phyloP scores from a whole-genome alignment of 1,140 invertebrate species.

The Anadara kagoshimensis region DNA sequence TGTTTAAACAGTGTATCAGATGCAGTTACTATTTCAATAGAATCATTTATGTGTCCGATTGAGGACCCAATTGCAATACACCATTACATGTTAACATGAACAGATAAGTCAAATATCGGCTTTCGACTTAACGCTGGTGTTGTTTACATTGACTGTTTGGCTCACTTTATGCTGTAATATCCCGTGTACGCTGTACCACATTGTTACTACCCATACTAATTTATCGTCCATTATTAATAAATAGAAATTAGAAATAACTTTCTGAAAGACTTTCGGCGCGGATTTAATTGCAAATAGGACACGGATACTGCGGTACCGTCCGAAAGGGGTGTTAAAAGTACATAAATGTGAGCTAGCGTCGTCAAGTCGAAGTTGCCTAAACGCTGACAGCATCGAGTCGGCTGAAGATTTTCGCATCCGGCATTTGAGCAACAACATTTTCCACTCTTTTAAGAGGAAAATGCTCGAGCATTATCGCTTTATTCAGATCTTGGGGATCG shows the following conservation, averaged over 20 bases:
- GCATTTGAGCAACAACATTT: conserved; percentile 42
- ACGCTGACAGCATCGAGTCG: too few relatives aligned
- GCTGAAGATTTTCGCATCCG: conserved; percentile 52
- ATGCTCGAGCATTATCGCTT: not conserved
- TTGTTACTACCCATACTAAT: conserved; percentile 38
- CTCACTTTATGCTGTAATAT: too few relatives aligned
- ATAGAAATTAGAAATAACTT: conserved; percentile 26
- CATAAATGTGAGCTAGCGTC: conserved; percentile 51
- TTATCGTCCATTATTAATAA: conserved; percentile 42
- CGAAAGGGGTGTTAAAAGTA: conserved; percentile 62
- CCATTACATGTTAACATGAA: too few relatives aligned
- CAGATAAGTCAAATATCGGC: too few relatives aligned
- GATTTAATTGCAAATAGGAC: conserved; percentile 40
- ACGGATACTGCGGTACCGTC: conserved; percentile 30
- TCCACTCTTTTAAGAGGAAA: conserved; percentile 39
- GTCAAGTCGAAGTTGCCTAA: conserved; percentile 61
- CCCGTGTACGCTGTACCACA: too few relatives aligned
- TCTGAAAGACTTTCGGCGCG: conserved; percentile 42
- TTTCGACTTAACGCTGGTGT: too few relatives aligned
- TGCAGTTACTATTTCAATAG: too few relatives aligned
- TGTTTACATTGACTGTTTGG: too few relatives aligned
- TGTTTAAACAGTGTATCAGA: too few relatives aligned
- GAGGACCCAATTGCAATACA: too few relatives aligned
- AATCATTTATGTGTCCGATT: too few relatives aligned
- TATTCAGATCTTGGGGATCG: conserved; percentile 28